Evolutionary conservation across 1,140 invertebrate genomes (phyloP).

Genomic region (Microplitis mediator): DNA sequence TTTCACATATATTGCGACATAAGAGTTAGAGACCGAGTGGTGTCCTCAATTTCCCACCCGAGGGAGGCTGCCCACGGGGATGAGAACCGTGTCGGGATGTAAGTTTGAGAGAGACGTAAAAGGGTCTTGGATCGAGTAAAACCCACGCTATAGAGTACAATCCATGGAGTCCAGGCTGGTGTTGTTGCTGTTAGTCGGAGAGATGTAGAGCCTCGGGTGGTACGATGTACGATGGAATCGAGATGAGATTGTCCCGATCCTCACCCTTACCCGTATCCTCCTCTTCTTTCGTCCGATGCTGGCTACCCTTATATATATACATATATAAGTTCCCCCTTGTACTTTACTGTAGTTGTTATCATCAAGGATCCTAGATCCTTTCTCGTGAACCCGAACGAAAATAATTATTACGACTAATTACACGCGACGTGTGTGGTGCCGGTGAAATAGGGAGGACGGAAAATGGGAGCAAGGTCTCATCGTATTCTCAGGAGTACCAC

Average conservation of each 20-base stretch:
- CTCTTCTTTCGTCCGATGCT: too few relatives aligned
- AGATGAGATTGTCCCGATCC: slow-evolving; percentile 61
- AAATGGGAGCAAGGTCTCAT: not conserved
- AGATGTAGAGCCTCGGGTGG: slow-evolving; percentile 59
- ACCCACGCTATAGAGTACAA: not conserved
- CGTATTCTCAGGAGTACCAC: slow-evolving; percentile 6
- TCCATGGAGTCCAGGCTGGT: slow-evolving; percentile 1
- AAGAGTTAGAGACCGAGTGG: slow-evolving; percentile 31
- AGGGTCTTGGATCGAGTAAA: not conserved
- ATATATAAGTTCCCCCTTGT: not conserved
- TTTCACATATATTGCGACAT: slow-evolving; percentile 42
- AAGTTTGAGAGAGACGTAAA: not conserved
- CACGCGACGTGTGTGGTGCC: slow-evolving; percentile 17
- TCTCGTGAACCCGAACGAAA: slow-evolving; percentile 29
- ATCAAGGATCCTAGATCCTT: slow-evolving; percentile 30
- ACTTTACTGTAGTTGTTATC: not conserved
- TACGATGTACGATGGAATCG: slow-evolving; percentile 61
- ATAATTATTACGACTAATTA: slow-evolving; percentile 36
- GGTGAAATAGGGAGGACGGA: not conserved
- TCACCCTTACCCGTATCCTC: slow-evolving; percentile 32
- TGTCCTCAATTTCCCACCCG: slow-evolving; percentile 60
- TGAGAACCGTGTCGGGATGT: not conserved
- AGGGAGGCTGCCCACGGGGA: slow-evolving; percentile 51
- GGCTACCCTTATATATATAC: not conserved
- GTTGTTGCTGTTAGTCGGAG: not conserved